These are phyloP conservation scores for Anagyrus pseudococci DNA, from an alignment of 2,888 invertebrate genomes.

Conservation along the genomic window DNA sequence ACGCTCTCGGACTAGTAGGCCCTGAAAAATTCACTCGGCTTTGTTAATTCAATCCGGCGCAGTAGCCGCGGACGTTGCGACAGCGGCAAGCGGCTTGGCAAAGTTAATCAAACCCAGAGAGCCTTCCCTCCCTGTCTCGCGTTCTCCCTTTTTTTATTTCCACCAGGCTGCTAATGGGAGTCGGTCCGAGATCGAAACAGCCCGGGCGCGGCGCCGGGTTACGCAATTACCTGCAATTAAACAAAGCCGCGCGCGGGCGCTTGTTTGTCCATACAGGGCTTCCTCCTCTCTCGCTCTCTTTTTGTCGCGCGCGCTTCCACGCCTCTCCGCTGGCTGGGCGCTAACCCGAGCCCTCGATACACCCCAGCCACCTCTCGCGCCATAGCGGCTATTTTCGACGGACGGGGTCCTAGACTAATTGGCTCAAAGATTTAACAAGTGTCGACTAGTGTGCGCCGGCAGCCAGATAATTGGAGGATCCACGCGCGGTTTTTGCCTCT, in stretches of 20 bases:
- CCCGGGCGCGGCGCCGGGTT: conserved; percentile 11
- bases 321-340: no score
- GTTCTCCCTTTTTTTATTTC: neutral
- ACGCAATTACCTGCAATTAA: conserved; percentile 24
- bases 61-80: no score
- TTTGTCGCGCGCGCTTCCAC: neutral
- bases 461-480: conserved; percentile 37
- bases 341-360: no score
- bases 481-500: conserved; percentile 20
- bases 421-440: conserved; percentile 30
- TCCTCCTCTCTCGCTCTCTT: neutral
- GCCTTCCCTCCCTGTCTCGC: neutral
- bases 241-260: neutral
- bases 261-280: no score
- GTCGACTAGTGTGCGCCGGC: conserved; percentile 28
- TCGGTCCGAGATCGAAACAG: conserved; percentile 1
- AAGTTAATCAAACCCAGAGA: neutral
- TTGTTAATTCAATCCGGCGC: no score
- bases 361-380: neutral
- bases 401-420: conserved; percentile 26
- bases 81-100: no score
- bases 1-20: no score
- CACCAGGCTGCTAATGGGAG: neutral
- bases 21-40: no score
- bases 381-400: neutral